Evolutionary conservation across 2,797 vertebrate genomes (phyloP).

Genomic region (Acipenser transmontanus): DNA sequence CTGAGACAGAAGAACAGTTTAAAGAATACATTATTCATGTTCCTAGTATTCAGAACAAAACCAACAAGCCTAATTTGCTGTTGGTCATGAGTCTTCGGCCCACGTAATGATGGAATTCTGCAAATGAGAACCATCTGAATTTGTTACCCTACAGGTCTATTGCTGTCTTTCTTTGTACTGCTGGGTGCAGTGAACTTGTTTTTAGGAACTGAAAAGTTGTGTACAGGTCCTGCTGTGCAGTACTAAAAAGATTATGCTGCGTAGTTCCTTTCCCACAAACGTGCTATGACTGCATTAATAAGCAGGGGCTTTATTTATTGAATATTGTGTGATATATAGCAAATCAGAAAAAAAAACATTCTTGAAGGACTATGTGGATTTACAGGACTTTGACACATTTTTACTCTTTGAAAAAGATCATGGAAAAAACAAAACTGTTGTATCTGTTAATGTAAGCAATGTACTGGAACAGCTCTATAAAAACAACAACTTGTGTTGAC

Average conservation of each 20-base stretch:
- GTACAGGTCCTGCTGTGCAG: conserved; percentile 22
- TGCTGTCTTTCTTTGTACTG: conserved; percentile 20
- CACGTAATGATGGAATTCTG: conserved; percentile 15
- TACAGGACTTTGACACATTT: no score
- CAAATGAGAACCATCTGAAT: conserved; percentile 37
- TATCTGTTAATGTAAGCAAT: no score
- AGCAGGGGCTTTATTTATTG: no score
- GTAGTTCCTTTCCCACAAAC: conserved; percentile 21
- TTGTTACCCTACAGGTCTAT: conserved; percentile 6
- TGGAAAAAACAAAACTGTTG: no score
- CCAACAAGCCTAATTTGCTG: conserved; percentile 34
- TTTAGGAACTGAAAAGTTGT: conserved; percentile 22
- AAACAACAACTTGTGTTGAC: no score
- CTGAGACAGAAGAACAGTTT: conserved; percentile 31
- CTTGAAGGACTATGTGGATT: not conserved
- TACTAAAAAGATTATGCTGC: conserved; percentile 31
- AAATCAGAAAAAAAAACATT: not conserved
- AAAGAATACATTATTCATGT: conserved; percentile 37
- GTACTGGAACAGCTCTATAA: no score
- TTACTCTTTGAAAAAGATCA: no score
- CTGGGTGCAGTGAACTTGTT: conserved; percentile 19
- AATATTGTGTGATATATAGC: no score
- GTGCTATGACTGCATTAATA: conserved; percentile 10
- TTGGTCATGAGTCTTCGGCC: not conserved
- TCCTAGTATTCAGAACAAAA: conserved; percentile 40